Evolutionary conservation across 2,888 invertebrate genomes (phyloP), one percentile per base, ranked within the genome.

Genomic region (Bembecia ichneumoniformis): DNA sequence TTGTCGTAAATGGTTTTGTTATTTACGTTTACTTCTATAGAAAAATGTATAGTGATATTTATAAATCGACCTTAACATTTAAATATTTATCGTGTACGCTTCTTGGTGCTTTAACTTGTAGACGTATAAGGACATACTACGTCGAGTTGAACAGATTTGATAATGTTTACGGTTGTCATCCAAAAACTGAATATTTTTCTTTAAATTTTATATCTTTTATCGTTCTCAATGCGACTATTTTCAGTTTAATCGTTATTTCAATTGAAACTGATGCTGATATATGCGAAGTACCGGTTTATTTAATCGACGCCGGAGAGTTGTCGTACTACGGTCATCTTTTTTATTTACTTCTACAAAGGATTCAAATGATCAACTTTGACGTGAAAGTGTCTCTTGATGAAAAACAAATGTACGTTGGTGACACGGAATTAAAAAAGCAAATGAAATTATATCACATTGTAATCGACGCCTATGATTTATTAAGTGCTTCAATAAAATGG

Each of bases 401-500:
- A 58, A n/a, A 57, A 60, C 17, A 14, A 14, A 15, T 7, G 11
- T 44, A 15, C 15, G 17, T 13, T 14, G 14, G 15, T 44, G 14
- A 15, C 46, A 5, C 3, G 2, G 4, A 47, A 17, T 74, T 77
- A 69, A 68, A 63, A 9, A 71, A 67, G 46, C 50, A 76, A 48
- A 77, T 78, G 71, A 66, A 76, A 46, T 61, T 76, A 5, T 80
- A 79, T 52, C 66, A 77, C 28, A 66, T 66, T 17, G 57, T 74
- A 14, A 71, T 74, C 9, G 71, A 66, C 50, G 58, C 73, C n/a
- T 73, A 73, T 36, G 68, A 74, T 46, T 68, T 52, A 52, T 60
- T 82, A 49, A 68, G 71, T 35, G 71, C 75, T 50, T 73, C 79
- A 1, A 66, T 80, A 16, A 79, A 78, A 56, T 81, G 77, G 77